Conservation (phyloP, 2,113 vertebrate genomes). For the Sturnus vulgaris region DNA sequence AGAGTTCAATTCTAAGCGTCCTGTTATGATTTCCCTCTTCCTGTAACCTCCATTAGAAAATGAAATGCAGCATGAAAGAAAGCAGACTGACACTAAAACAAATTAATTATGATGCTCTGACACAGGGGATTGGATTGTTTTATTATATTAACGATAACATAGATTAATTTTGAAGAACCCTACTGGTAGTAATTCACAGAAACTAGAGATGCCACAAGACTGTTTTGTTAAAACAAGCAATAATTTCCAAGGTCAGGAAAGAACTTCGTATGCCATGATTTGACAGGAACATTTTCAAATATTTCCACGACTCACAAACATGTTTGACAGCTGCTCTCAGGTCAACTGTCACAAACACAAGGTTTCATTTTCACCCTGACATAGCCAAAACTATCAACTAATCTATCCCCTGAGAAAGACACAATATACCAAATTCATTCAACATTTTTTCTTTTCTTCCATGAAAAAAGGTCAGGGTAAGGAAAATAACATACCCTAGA, state of each 20-base stretch:
- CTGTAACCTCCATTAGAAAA: slow-evolving; percentile 12
- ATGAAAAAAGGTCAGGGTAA: neutral
- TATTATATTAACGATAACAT: neutral
- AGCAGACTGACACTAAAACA: slow-evolving; percentile 5
- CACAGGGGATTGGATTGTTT: neutral
- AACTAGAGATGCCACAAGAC: neutral
- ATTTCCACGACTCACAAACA: neutral
- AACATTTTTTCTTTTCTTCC: neutral
- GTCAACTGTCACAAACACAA: neutral
- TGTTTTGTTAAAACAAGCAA: neutral
- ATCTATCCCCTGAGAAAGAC: neutral
- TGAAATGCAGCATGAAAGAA: slow-evolving; percentile 30
- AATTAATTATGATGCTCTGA: slow-evolving; percentile 19
- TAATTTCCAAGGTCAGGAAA: neutral
- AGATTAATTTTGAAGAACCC: slow-evolving; percentile 14
- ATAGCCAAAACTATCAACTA: neutral
- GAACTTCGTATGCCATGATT: neutral
- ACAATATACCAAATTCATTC: neutral
- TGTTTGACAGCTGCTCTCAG: neutral
- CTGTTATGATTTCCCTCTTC: neutral
- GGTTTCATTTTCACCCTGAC: neutral
- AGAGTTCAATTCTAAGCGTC: neutral
- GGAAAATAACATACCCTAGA: neutral
- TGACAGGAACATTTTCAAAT: neutral
- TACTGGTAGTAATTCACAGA: neutral